Evolutionary conservation across 1,140 invertebrate species (phyloP).

Genomic region (Anthonomus grandis): DNA sequence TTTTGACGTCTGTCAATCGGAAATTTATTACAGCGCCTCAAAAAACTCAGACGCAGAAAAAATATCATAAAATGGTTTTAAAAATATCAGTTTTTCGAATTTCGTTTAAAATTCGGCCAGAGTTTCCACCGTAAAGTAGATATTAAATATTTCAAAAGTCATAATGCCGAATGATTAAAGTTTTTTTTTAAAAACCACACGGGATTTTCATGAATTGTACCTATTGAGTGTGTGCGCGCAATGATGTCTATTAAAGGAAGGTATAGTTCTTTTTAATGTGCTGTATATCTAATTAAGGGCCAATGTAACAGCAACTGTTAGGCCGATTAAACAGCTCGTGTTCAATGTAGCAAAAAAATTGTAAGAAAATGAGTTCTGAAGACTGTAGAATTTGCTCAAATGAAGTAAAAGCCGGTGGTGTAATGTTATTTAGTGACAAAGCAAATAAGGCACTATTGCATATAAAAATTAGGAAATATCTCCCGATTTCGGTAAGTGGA

Average conservation of each 20-base stretch:
- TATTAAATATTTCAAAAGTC: neutral
- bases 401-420: constrained; percentile 48
- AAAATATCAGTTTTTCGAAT: constrained; percentile 10
- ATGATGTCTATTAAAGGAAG: constrained; percentile 39
- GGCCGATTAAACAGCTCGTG: constrained; percentile 20
- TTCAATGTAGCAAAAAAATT: constrained; percentile 37
- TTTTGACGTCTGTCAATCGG: constrained; percentile 41
- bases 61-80: neutral
- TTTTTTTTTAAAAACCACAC: constrained; percentile 42
- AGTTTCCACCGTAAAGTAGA: neutral
- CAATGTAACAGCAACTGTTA: constrained; percentile 17
- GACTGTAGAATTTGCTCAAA: constrained; percentile 55
- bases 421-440: constrained; percentile 55
- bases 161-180: constrained; percentile 9
- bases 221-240: constrained; percentile 44
- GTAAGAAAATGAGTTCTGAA: constrained; percentile 33
- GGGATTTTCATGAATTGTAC: constrained; percentile 44
- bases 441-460: constrained; percentile 53
- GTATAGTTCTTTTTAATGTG: constrained; percentile 30
- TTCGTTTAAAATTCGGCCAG: neutral
- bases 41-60: constrained; percentile 8
- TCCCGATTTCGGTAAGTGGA: constrained; percentile 54
- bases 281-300: constrained; percentile 26
- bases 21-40: constrained; percentile 26
- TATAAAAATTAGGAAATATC: constrained; percentile 56